Base-by-base conservation (phyloP, 2,113 vertebrate genomes). In the Podarcis raffonei region DNA sequence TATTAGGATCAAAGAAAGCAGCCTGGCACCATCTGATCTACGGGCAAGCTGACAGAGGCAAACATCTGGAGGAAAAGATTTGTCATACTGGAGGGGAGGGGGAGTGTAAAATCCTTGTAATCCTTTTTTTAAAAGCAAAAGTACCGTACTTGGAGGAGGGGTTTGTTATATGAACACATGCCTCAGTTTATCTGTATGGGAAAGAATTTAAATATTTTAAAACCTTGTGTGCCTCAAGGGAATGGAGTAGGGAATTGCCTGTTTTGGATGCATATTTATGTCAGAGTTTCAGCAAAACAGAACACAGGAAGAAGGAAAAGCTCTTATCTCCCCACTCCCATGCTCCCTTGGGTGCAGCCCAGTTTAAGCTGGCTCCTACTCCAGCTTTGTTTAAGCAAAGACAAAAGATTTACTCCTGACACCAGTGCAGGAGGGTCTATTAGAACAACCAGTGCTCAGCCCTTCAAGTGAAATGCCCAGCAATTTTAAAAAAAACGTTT, bases 151-250 rank as follows among this genome's bases (percentile, higher is more conserved):
- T 37, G 35, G n/a, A 16, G 89, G 88, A 91, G 27, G 11, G 81
- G 87, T 11, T 69, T 89, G 90, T 62, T 32, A n/a, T 85, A 89
- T 92, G 77, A 87, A 48, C 16, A 89, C 80, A 32, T 93, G 89
- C 93, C 84, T 89, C 68, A 79, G 79, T 89, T 86, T n/a, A 84
- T 20, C 16, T 35, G 57, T 13, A 35, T 35, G 53, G 20, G n/a
- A 35, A 81, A 35, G 2, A 81, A 62, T 62, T 81, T 3, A 1
- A 35, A 65, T 62, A 62, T 32, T 35, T 35, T 20, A 62, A 76
- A 32, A 37, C n/a, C 66, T 83, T n/a, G 27, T 39, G 27, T 71
- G 27, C 48, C 27, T 83, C 20, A 71, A 71, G 65, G 65, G 27
- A 12, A 53, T 18, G 22, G 9, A 22, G 15, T 13, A 71, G 15